phyloP scores from a whole-genome alignment of 64 coral and sea anemone species.

The Hydrozoanthus tunicans region DNA sequence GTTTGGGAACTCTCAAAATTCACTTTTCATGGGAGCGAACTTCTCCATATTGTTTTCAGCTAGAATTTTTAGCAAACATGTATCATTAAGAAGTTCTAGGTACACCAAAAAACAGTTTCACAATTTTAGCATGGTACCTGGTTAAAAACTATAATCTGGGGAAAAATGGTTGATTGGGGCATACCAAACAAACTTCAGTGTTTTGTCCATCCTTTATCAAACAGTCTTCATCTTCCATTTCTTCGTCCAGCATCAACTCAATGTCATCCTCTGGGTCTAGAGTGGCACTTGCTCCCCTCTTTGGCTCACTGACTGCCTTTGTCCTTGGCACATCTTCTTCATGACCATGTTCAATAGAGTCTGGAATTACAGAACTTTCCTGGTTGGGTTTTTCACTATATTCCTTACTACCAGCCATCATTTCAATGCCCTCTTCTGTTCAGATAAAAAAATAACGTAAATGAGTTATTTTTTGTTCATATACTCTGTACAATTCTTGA shows the following conservation, averaged over 20 bases:
- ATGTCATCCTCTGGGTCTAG: slow-evolving; percentile 31
- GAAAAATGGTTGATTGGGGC: no score
- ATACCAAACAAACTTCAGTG: not conserved
- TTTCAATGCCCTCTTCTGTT: slow-evolving; percentile 39
- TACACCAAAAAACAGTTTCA: no score
- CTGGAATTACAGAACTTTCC: not conserved
- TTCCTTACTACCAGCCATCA: slow-evolving; percentile 33
- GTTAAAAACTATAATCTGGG: no score
- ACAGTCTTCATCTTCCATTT: slow-evolving; percentile 49
- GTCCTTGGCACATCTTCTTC: not conserved
- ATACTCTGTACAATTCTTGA: no score
- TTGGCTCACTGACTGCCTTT: not conserved
- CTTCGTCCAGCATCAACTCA: slow-evolving; percentile 42
- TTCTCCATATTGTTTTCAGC: no score
- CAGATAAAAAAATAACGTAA: not conserved
- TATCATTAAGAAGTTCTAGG: no score
- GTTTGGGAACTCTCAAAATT: no score
- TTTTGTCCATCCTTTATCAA: slow-evolving; percentile 61
- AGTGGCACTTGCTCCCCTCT: slow-evolving; percentile 38
- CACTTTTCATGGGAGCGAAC: no score
- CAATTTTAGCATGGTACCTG: no score
- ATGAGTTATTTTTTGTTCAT: no score
- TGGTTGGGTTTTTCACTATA: not conserved
- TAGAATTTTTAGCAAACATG: no score
- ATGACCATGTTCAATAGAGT: not conserved